phyloP scores from a whole-genome alignment of 64 coral and sea anemone species.

The Orbicella faveolata region DNA sequence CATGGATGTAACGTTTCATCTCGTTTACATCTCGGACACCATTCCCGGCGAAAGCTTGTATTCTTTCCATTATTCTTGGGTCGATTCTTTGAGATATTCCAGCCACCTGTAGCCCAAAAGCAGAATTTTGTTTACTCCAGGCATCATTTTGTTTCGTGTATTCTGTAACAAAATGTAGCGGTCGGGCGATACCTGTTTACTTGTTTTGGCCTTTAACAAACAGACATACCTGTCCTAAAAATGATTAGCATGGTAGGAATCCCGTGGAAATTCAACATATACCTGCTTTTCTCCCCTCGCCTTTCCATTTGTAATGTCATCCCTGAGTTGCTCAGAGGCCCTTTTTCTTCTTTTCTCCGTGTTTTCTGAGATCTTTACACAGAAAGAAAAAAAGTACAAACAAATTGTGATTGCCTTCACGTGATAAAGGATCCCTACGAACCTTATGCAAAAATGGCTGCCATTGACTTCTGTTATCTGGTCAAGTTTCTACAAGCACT shows the following conservation, averaged over 20 bases:
- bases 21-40: slow-evolving; percentile 15
- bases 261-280: not conserved
- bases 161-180: not conserved
- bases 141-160: not conserved
- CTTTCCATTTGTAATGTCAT: not conserved
- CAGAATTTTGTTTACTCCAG: not conserved
- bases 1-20: slow-evolving; percentile 1
- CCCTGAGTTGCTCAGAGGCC: no score
- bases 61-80: not conserved
- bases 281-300: not conserved
- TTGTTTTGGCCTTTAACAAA: not conserved
- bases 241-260: not conserved
- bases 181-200: not conserved
- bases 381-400: no score
- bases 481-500: no score
- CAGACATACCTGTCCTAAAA: not conserved
- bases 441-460: not conserved
- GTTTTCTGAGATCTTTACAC: no score
- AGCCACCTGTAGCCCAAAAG: not conserved
- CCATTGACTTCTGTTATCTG: not conserved
- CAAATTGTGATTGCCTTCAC: no score
- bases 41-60: not conserved
- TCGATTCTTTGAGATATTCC: not conserved
- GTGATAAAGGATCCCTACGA: no score
- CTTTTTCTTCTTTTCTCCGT: no score